Evolutionary conservation across 1,140 invertebrate genomes (phyloP).

Genomic region (Penaeus chinensis): DNA sequence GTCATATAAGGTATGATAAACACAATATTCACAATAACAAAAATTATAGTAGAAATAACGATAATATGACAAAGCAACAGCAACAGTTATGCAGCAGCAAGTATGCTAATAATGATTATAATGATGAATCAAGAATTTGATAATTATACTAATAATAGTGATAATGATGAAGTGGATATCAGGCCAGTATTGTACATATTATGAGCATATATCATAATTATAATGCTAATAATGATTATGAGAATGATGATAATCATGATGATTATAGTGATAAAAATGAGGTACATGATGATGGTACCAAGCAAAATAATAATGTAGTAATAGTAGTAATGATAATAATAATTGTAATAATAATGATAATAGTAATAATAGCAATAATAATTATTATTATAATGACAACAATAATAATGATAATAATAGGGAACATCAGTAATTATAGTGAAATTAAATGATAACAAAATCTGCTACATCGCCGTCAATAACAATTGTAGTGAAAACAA

Average conservation of each 20-base stretch:
- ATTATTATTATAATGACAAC: neutral
- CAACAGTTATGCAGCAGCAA: too few species aligned
- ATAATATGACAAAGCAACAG: neutral
- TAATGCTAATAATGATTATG: neutral
- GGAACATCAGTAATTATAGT: too few species aligned
- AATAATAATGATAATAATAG: neutral
- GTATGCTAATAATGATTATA: too few species aligned
- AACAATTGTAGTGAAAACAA: constrained; percentile 14
- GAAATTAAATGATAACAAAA: neutral
- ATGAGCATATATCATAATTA: too few species aligned
- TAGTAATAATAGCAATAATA: constrained; percentile 20
- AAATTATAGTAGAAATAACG: neutral
- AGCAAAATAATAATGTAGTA: too few species aligned
- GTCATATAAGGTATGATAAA: neutral
- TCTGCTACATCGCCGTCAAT: neutral
- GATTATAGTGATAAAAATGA: too few species aligned
- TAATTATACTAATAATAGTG: too few species aligned
- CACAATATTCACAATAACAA: neutral
- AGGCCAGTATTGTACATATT: too few species aligned
- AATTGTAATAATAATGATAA: neutral
- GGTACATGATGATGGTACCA: too few species aligned
- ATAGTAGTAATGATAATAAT: neutral
- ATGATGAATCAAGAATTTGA: too few species aligned
- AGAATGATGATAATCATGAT: neutral
- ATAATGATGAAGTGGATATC: too few species aligned